These are phyloP conservation scores for Abrostola triplasia DNA, from an alignment of 2,888 invertebrate genomes.

Conservation along the genomic window DNA sequence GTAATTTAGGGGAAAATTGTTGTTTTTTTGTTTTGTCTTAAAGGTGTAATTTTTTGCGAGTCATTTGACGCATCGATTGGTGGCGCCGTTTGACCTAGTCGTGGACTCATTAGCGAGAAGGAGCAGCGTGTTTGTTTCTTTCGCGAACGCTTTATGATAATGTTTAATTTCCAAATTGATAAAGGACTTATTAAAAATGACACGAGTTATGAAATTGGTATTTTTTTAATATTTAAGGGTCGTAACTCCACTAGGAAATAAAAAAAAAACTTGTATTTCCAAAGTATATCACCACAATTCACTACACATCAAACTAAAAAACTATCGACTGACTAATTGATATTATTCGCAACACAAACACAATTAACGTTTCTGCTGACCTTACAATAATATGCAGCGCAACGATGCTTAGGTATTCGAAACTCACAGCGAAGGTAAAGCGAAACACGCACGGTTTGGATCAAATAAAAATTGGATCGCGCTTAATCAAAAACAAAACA, in stretches of 20 bases:
- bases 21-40: conserved; percentile 29
- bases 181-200: too few relatives aligned
- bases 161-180: too few relatives aligned
- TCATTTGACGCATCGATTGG: background rate
- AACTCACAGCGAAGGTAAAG: conserved; percentile 32
- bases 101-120: conserved; percentile 16
- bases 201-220: too few relatives aligned
- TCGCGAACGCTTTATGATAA: too few relatives aligned
- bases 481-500: conserved; percentile 81
- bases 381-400: background rate
- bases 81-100: background rate
- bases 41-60: conserved; percentile 25
- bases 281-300: background rate
- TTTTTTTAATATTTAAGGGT: too few relatives aligned
- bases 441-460: conserved; percentile 42
- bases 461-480: conserved; percentile 72
- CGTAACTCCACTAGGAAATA: too few relatives aligned
- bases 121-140: too few relatives aligned
- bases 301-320: background rate
- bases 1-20: conserved; percentile 51
- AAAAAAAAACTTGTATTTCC: background rate
- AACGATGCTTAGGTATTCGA: conserved; percentile 8
- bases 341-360: background rate
- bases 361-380: conserved; percentile 1
- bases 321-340: background rate